Percentiles rank a stretch among this genome's conserved stretches.
These are phyloP conservation scores for Saturnia pavonia DNA, from an alignment of 2,888 invertebrate species.

Conservation along the genomic window DNA sequence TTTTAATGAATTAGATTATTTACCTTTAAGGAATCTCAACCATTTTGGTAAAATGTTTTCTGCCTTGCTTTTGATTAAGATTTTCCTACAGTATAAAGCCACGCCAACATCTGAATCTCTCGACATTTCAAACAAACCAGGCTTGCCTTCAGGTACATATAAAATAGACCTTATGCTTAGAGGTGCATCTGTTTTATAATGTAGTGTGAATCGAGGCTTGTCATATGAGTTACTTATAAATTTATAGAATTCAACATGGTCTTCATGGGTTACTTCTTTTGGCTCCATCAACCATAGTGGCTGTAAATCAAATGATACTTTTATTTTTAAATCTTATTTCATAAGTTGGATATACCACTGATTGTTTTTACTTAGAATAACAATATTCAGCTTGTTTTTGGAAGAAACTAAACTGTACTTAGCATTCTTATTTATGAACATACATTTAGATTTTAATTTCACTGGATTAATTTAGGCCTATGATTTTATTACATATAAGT, in stretches of 20 bases:
- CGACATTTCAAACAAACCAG: slow-evolving; percentile 94
- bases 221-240: slow-evolving; percentile 94
- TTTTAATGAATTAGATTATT: not conserved
- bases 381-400: too few relatives aligned
- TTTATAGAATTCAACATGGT: slow-evolving; percentile 96
- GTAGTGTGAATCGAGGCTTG: slow-evolving; percentile 92
- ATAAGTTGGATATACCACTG: too few relatives aligned
- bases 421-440: too few relatives aligned
- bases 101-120: slow-evolving; percentile 93
- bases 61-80: slow-evolving; percentile 95
- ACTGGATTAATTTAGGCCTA: too few relatives aligned
- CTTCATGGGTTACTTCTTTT: slow-evolving; percentile 90
- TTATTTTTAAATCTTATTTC: not conserved
- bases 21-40: slow-evolving; percentile 96
- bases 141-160: slow-evolving; percentile 97
- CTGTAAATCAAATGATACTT: slow-evolving; percentile 62
- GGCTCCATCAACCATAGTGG: slow-evolving; percentile 97
- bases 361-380: too few relatives aligned
- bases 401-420: too few relatives aligned
- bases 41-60: slow-evolving; percentile 96
- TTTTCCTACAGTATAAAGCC: slow-evolving; percentile 94
- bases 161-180: slow-evolving; percentile 94
- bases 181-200: slow-evolving; percentile 96
- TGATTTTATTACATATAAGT: too few relatives aligned
- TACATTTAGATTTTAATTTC: too few relatives aligned